A percentile compares a stretch with the other conserved stretches of the same genome.
These are phyloP conservation scores for Dorcus parallelipipedus DNA, from an alignment of 2,888 invertebrate species.

Conservation along the genomic window DNA sequence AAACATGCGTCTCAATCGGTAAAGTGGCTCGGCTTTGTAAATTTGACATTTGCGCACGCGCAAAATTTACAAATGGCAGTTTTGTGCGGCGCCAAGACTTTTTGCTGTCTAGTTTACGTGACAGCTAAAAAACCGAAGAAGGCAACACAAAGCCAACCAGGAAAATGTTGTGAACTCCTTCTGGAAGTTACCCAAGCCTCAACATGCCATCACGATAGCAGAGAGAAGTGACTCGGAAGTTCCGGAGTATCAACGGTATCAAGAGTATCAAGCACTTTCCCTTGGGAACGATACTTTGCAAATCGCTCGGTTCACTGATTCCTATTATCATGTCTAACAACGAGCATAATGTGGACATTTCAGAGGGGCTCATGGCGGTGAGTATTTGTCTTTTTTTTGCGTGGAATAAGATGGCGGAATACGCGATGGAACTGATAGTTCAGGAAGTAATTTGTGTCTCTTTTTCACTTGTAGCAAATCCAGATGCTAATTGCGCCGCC, in stretches of 20 bases:
- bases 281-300: too few relatives aligned
- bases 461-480: conserved; percentile 66
- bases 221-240: background rate
- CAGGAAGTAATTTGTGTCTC: background rate
- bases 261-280: too few relatives aligned
- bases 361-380: conserved; percentile 86
- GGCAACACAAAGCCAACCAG: too few relatives aligned
- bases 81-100: background rate
- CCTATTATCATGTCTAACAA: conserved; percentile 54
- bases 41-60: background rate
- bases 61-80: background rate
- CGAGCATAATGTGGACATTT: conserved; percentile 74
- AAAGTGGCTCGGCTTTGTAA: too few relatives aligned
- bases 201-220: background rate
- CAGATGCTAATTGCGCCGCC: conserved; percentile 87
- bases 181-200: background rate
- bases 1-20: too few relatives aligned
- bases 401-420: conserved; percentile 14
- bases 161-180: background rate
- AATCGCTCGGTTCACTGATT: background rate
- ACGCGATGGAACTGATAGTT: background rate
- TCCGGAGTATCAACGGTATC: background rate
- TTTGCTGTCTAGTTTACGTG: background rate
- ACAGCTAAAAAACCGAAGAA: too few relatives aligned
- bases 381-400: conserved; percentile 40